Conservation (phyloP, 2,797 vertebrate genomes). For the Cyclopterus lumpus region DNA sequence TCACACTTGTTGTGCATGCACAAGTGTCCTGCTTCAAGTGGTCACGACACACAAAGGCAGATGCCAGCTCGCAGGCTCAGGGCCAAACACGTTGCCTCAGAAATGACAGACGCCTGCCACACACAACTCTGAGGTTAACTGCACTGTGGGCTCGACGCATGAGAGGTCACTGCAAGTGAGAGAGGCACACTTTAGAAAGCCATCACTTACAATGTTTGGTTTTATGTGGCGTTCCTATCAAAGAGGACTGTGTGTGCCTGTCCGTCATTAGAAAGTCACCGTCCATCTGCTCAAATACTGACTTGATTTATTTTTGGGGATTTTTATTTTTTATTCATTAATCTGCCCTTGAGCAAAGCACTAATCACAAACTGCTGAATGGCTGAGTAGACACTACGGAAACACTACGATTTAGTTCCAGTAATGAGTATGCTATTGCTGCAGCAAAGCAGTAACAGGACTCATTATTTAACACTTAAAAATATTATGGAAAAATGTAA, state of each 20-base stretch:
- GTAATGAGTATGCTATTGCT: conserved; percentile 2
- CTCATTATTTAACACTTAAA: not conserved
- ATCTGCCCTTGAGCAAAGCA: conserved; percentile 22
- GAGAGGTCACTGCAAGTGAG: conserved; percentile 39
- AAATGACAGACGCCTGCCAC: conserved; percentile 68
- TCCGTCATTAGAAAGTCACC: conserved; percentile 24
- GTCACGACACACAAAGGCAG: conserved; percentile 73
- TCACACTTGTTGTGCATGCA: conserved; percentile 50
- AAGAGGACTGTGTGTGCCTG: conserved; percentile 6
- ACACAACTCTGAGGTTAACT: conserved; percentile 40
- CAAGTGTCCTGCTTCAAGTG: conserved; percentile 67
- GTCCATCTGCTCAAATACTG: conserved; percentile 1
- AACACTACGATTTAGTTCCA: not conserved
- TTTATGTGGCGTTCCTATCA: conserved; percentile 28
- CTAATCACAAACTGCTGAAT: conserved; percentile 14
- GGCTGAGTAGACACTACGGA: conserved; percentile 6
- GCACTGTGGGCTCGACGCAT: conserved; percentile 46
- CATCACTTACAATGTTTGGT: conserved; percentile 16
- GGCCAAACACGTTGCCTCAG: conserved; percentile 62
- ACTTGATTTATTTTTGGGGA: conserved; percentile 3
- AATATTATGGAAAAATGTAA: conserved; percentile 1
- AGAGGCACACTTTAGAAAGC: conserved; percentile 31
- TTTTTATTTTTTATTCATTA: not conserved
- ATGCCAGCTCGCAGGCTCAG: conserved; percentile 64
- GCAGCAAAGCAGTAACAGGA: conserved; percentile 1